A percentile compares a stretch with the other conserved stretches of the same genome.
Evolutionary conservation across 2,113 vertebrate genomes (phyloP).

Genomic region (Bostrychus sinensis): DNA sequence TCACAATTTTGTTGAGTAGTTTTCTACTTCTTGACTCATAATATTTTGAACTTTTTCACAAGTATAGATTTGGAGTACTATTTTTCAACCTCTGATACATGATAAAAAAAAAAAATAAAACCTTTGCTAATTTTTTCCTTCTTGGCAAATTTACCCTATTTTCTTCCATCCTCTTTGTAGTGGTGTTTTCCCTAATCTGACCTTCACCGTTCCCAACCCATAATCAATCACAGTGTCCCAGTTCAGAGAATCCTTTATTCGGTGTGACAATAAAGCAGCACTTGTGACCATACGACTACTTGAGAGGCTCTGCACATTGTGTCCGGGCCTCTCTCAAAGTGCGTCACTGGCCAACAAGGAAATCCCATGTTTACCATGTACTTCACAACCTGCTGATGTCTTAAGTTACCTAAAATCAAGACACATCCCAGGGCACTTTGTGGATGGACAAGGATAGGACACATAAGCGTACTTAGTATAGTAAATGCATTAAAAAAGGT

Average conservation of each 20-base stretch:
- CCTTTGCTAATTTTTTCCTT: background rate
- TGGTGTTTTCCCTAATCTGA: background rate
- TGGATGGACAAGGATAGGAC: conserved; percentile 13
- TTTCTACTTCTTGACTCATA: no score
- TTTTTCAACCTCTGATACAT: no score
- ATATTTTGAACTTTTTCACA: no score
- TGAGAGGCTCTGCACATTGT: conserved; percentile 19
- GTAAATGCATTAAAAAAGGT: background rate
- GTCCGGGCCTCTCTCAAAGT: conserved; percentile 44
- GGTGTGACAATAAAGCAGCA: conserved; percentile 21
- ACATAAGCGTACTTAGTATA: conserved; percentile 1
- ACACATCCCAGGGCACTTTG: conserved; percentile 15
- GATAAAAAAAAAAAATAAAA: background rate
- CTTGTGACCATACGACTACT: conserved; percentile 9
- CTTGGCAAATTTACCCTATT: conserved; percentile 7
- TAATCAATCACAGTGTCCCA: background rate
- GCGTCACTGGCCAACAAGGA: conserved; percentile 57
- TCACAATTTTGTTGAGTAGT: no score
- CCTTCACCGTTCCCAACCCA: background rate
- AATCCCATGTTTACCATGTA: conserved; percentile 58
- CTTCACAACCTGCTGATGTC: conserved; percentile 25
- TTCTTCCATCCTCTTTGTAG: conserved; percentile 9
- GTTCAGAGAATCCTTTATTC: conserved; percentile 9
- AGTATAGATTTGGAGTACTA: no score
- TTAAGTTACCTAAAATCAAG: conserved; percentile 39